Evolutionary conservation across 2,113 vertebrate species (phyloP).

Genomic region (Jaculus jaculus): DNA sequence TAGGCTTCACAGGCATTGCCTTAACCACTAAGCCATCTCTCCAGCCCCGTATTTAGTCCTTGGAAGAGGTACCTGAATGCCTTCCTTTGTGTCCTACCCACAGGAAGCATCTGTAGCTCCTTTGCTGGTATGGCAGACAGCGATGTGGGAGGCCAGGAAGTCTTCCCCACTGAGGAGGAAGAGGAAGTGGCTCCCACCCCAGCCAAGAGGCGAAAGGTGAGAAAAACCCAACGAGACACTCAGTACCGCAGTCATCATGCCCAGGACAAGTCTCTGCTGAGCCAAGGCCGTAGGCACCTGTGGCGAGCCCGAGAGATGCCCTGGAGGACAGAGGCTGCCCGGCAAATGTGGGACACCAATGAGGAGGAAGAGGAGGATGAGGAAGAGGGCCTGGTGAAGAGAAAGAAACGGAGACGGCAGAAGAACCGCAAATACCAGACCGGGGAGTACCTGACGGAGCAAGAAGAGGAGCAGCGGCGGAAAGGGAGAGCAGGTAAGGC

Average conservation of each 20-base stretch:
- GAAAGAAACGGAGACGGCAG: constrained; percentile 93
- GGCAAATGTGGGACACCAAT: constrained; percentile 84
- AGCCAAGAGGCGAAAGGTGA: constrained; percentile 83
- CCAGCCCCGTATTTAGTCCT: too few species aligned
- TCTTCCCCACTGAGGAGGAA: constrained; percentile 81
- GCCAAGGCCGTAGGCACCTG: constrained; percentile 81
- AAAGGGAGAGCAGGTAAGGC: constrained; percentile 86
- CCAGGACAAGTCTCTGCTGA: constrained; percentile 81
- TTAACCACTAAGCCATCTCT: too few species aligned
- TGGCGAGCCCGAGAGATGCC: constrained; percentile 85
- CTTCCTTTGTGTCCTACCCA: constrained; percentile 51
- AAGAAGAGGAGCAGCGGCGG: constrained; percentile 86
- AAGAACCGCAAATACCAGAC: constrained; percentile 96
- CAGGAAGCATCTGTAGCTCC: constrained; percentile 84
- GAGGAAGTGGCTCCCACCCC: constrained; percentile 78
- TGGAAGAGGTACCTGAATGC: constrained; percentile 57
- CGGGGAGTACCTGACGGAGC: constrained; percentile 94
- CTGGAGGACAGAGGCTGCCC: constrained; percentile 84
- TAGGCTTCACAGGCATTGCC: too few species aligned
- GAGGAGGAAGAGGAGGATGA: constrained; percentile 85
- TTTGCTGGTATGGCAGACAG: constrained; percentile 78
- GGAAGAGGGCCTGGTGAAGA: constrained; percentile 83
- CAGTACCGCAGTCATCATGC: constrained; percentile 82
- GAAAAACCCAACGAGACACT: constrained; percentile 83
- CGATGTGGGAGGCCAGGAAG: constrained; percentile 81